Evolutionary conservation across 2,888 invertebrate genomes (phyloP), one percentile per base, ranked within the genome.

Genomic region (Muschampia plurimacula): DNA sequence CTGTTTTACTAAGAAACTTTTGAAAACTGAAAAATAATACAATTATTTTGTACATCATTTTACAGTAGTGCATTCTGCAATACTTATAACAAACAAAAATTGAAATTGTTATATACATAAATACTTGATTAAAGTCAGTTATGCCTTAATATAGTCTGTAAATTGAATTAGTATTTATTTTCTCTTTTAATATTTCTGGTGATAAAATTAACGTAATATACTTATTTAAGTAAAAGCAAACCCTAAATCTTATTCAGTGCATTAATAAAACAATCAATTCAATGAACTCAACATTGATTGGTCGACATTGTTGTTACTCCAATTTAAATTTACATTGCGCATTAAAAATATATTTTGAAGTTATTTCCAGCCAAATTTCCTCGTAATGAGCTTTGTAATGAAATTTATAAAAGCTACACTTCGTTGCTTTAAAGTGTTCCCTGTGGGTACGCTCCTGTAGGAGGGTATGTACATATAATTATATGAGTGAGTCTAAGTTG

Each of bases 1-100:
- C 70, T 76, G 64, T 77, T 81, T 83, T 81, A 81, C 81, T 84
- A 81, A 82, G 73, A 76, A 73, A 80, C 76, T 75, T 79, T 78
- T 77, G 79, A 80, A 81, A 80, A 78, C 79, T 80, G 78, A 80
- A 79, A 76, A 15, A 44, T 69, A 52, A 62, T 60, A n/a, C n/a
- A 69, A 49, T 62, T 55, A 52, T 22, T 52, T 15, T 52, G 52
- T 52, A 52, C 15, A 52, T 8, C 9, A 52, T 52, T 32, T 22
- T 52, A 52, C n/a, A 7, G 6, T 2, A 22, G 52, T 15, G 52
- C 52, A 57, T 9, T 22, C 15, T 57, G 10, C 10, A 28, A 12
- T 28, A 57, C 55, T 57, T 28, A 10, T 57, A 57, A 28, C 5
- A 57, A 57, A 28, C 8, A 15, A 2, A 28, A 28, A 28, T 2